Conservation (phyloP, 2,797 vertebrate genomes). For the Anguilla pacifica region DNA sequence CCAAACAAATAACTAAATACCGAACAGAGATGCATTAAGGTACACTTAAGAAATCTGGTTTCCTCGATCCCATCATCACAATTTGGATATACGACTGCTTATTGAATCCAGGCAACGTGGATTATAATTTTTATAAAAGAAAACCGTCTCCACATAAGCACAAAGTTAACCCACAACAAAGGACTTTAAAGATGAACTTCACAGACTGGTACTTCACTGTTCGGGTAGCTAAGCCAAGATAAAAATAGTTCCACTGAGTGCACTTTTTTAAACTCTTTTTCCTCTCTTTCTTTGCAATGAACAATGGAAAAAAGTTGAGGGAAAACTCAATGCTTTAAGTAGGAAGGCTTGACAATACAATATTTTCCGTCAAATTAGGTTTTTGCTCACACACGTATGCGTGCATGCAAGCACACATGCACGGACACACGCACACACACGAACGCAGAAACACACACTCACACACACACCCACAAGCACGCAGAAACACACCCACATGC, state of each 20-base stretch:
- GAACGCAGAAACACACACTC: neutral
- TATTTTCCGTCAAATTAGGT: slow-evolving; percentile 31
- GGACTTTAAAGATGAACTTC: slow-evolving; percentile 59
- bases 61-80: slow-evolving; percentile 91
- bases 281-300: slow-evolving; percentile 36
- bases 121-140: slow-evolving; percentile 43
- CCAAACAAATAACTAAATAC: slow-evolving; percentile 70
- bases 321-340: slow-evolving; percentile 30
- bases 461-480: neutral
- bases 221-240: slow-evolving; percentile 52
- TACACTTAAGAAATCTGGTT: slow-evolving; percentile 85
- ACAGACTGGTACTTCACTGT: slow-evolving; percentile 55
- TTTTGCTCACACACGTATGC: slow-evolving; percentile 5
- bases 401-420: neutral
- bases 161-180: slow-evolving; percentile 89
- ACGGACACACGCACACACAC: slow-evolving; percentile 5
- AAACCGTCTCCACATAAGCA: slow-evolving; percentile 82
- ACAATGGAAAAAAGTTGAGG: slow-evolving; percentile 32
- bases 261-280: slow-evolving; percentile 66
- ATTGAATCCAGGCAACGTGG: slow-evolving; percentile 89
- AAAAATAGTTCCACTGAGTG: slow-evolving; percentile 60
- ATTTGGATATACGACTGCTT: slow-evolving; percentile 88
- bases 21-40: slow-evolving; percentile 80
- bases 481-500: neutral
- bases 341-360: slow-evolving; percentile 31